These are phyloP conservation scores for Coryphaenoides rupestris DNA, from an alignment of 2,113 vertebrate genomes.

Conservation along the genomic window DNA sequence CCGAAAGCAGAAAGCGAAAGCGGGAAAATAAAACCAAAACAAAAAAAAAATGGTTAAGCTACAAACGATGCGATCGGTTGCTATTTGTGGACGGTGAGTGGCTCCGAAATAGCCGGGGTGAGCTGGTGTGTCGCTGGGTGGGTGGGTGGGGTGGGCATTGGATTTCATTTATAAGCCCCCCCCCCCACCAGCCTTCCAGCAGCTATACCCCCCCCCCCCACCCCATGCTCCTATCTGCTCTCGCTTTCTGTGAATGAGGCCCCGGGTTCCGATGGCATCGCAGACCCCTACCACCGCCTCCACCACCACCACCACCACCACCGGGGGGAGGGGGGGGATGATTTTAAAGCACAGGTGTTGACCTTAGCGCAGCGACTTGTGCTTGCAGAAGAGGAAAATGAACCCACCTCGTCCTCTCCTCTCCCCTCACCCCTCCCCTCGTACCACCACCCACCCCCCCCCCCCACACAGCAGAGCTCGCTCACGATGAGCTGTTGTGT, in stretches of 20 bases:
- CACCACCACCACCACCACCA: too few species aligned
- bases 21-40: too few species aligned
- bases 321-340: constrained; percentile 51
- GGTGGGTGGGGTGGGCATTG: constrained; percentile 24
- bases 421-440: too few species aligned
- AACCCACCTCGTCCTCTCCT: constrained; percentile 28
- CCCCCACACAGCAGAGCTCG: too few species aligned
- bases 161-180: constrained; percentile 73
- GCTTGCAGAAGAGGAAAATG: constrained; percentile 74
- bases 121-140: too few species aligned
- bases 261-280: constrained; percentile 64
- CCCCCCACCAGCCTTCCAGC: too few species aligned
- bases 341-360: constrained; percentile 83
- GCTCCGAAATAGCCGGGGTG: constrained; percentile 70
- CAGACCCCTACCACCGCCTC: constrained; percentile 61
- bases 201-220: constrained; percentile 28
- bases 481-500: too few species aligned
- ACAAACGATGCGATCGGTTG: constrained; percentile 53
- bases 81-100: constrained; percentile 73
- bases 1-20: too few species aligned
- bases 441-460: too few species aligned
- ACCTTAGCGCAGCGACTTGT: constrained; percentile 71
- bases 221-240: constrained; percentile 24
- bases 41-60: too few species aligned
- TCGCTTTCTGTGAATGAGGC: constrained; percentile 78